Conservation (phyloP, 2,888 invertebrate genomes). For the Cephus pulcher region DNA sequence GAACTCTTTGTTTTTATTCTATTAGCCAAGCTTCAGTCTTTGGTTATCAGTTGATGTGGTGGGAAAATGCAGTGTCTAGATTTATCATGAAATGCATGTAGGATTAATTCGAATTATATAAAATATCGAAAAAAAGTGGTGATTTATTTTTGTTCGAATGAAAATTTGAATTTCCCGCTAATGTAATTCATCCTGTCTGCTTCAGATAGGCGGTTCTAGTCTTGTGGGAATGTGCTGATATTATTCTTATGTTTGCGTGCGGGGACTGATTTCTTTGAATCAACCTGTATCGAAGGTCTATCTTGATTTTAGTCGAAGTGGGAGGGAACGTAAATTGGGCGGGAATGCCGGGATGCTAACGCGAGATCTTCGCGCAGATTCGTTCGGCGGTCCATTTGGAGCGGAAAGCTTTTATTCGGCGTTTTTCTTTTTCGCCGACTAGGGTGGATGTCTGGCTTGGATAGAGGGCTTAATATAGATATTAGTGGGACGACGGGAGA, state of each 20-base stretch:
- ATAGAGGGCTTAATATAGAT: not conserved
- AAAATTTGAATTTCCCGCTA: too few relatives aligned
- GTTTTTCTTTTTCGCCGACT: constrained; percentile 37
- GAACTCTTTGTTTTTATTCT: not conserved
- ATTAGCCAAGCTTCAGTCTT: not conserved
- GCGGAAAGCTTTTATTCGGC: constrained; percentile 41
- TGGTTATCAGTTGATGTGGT: not conserved
- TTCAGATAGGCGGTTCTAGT: too few relatives aligned
- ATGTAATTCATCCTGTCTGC: too few relatives aligned
- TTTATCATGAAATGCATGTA: not conserved
- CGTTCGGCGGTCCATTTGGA: constrained; percentile 38
- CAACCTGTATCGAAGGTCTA: not conserved
- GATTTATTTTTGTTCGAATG: too few relatives aligned
- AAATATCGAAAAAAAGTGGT: not conserved
- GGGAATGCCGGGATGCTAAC: constrained; percentile 44
- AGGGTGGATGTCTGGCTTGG: not conserved
- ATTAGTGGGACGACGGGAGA: not conserved
- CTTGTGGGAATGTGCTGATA: too few relatives aligned
- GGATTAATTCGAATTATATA: not conserved
- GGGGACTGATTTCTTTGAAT: not conserved
- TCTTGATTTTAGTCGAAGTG: constrained; percentile 5
- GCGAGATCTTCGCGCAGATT: constrained; percentile 40
- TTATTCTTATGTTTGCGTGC: not conserved
- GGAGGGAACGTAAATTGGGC: constrained; percentile 45
- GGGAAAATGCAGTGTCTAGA: not conserved